A percentile compares a stretch with the other conserved stretches of the same genome.
phyloP scores from a whole-genome alignment of 2,888 invertebrate genomes.

The Tetropium fuscum region DNA sequence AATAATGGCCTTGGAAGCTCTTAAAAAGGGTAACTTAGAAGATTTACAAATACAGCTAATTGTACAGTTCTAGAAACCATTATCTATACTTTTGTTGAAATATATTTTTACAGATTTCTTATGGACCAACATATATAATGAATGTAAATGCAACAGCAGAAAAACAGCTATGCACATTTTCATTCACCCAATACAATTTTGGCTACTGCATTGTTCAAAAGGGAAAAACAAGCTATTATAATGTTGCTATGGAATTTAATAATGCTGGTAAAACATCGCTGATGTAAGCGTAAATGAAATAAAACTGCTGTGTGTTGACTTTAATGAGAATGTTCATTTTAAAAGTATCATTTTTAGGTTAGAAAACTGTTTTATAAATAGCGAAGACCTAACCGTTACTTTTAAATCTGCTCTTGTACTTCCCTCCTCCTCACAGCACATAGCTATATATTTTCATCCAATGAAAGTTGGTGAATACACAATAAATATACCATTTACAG shows the following conservation, averaged over 20 bases:
- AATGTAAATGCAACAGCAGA: slow-evolving; percentile 71
- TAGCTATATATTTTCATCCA: slow-evolving; percentile 71
- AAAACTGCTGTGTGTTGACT: background rate
- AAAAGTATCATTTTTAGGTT: slow-evolving; percentile 62
- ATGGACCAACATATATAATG: slow-evolving; percentile 75
- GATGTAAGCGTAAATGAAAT: too few species aligned
- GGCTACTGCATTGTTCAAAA: slow-evolving; percentile 74
- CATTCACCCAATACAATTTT: slow-evolving; percentile 74
- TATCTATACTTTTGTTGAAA: background rate
- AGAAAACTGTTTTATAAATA: slow-evolving; percentile 67
- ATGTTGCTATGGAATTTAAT: slow-evolving; percentile 58
- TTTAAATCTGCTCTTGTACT: slow-evolving; percentile 64
- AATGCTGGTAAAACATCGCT: slow-evolving; percentile 47
- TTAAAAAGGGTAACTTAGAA: slow-evolving; percentile 32
- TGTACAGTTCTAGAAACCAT: slow-evolving; percentile 29
- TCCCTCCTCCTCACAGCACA: slow-evolving; percentile 64
- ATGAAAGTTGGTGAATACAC: slow-evolving; percentile 67
- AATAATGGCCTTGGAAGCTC: slow-evolving; percentile 26
- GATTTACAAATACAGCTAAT: too few species aligned
- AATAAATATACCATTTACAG: slow-evolving; percentile 68
- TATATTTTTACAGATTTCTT: slow-evolving; percentile 69
- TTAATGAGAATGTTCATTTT: background rate
- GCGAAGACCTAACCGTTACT: slow-evolving; percentile 68
- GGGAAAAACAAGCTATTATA: slow-evolving; percentile 67
- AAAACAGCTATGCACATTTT: slow-evolving; percentile 72